Percentiles rank a stretch among this genome's conserved stretches.
These are phyloP conservation scores for Bubo scandiacus DNA, from an alignment of 2,113 vertebrate genomes.

Conservation along the genomic window DNA sequence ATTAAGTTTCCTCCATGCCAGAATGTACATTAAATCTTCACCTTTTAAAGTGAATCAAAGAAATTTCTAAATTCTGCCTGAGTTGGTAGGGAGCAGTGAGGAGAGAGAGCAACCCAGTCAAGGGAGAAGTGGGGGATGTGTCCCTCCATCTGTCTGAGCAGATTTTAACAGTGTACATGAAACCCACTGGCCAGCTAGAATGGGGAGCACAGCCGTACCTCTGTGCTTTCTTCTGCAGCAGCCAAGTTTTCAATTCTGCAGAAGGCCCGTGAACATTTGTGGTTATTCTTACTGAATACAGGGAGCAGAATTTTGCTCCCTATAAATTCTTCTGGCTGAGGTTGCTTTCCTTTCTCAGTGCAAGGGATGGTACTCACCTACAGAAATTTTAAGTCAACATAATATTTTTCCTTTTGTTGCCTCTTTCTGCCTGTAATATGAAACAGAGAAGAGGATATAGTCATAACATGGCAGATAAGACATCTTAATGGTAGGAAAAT, in stretches of 20 bases:
- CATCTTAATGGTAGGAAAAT: not conserved
- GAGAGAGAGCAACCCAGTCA: not conserved
- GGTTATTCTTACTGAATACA: not conserved
- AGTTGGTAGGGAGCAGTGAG: not conserved
- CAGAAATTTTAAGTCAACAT: not conserved
- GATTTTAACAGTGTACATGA: not conserved
- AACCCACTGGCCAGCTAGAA: not conserved
- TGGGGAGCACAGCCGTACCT: not conserved
- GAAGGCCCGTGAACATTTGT: not conserved
- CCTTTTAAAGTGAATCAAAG: not conserved
- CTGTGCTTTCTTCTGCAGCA: not conserved
- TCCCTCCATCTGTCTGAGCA: fast-evolving
- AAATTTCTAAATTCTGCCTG: not conserved
- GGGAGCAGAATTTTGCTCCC: not conserved
- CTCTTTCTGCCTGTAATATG: not conserved
- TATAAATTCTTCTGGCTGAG: not conserved
- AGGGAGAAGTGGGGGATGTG: not conserved
- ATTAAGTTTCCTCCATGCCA: not conserved
- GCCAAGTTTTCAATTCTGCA: not conserved
- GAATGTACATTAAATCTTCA: not conserved
- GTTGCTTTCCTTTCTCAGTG: not conserved
- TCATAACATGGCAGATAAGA: not conserved
- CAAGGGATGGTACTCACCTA: not conserved
- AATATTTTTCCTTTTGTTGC: not conserved
- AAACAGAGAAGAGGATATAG: not conserved